phyloP scores from a whole-genome alignment of 2,888 invertebrate species.

The Lingula anatina region DNA sequence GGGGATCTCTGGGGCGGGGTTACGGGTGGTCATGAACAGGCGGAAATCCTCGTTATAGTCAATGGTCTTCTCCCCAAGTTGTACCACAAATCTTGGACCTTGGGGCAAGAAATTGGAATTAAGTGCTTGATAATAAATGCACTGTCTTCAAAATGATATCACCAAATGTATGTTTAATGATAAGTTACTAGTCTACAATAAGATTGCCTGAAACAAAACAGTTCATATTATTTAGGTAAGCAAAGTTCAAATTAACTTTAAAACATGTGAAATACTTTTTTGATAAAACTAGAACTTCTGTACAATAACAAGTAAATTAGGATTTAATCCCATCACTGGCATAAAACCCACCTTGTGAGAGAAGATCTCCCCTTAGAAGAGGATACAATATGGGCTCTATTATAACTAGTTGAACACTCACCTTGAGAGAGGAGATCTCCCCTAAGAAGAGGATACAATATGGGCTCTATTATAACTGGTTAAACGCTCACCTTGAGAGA shows the following conservation, averaged over 20 bases:
- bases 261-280: too few species aligned
- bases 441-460: slow-evolving; percentile 62
- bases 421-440: slow-evolving; percentile 59
- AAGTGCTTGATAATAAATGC: too few species aligned
- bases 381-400: slow-evolving; percentile 63
- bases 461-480: slow-evolving; percentile 59
- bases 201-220: too few species aligned
- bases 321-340: too few species aligned
- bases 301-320: too few species aligned
- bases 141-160: too few species aligned
- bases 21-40: slow-evolving; percentile 63
- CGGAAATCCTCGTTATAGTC: slow-evolving; percentile 72
- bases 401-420: slow-evolving; percentile 56
- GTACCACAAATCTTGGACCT: slow-evolving; percentile 63
- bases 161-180: too few species aligned
- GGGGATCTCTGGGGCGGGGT: slow-evolving; percentile 58
- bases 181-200: too few species aligned
- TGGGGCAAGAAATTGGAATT: too few species aligned
- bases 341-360: slow-evolving; percentile 50
- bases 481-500: slow-evolving; percentile 50
- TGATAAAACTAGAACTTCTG: too few species aligned
- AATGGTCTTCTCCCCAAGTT: slow-evolving; percentile 67
- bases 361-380: slow-evolving; percentile 62
- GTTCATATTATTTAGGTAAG: too few species aligned
- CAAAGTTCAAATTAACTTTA: too few species aligned